Conservation (phyloP, 1,140 invertebrate genomes). For the Orchestia grillus region DNA sequence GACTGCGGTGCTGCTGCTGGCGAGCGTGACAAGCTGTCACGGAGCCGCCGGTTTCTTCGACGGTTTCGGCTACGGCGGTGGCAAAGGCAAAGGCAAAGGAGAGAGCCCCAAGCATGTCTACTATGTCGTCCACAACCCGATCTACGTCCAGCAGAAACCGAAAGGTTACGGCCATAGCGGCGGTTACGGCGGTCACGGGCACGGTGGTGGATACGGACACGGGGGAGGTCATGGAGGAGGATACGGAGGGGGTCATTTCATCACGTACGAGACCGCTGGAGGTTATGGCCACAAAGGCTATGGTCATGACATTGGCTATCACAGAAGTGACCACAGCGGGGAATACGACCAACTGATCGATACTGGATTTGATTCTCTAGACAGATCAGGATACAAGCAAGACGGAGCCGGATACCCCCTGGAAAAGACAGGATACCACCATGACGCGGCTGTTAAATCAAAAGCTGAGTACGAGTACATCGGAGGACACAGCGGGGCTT, state of each 20-base stretch:
- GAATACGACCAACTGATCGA: conserved; percentile 10
- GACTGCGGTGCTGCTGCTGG: neutral
- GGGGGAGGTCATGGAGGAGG: conserved; percentile 25
- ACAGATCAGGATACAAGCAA: conserved; percentile 6
- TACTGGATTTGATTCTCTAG: neutral
- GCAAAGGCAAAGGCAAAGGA: conserved; percentile 58
- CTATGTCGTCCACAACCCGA: conserved; percentile 46
- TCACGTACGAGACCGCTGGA: neutral
- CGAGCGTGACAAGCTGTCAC: neutral
- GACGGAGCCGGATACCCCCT: neutral
- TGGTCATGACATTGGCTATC: conserved; percentile 22
- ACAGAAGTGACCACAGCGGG: conserved; percentile 35
- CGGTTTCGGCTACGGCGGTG: neutral
- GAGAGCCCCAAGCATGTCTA: conserved; percentile 16
- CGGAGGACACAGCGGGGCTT: conserved; percentile 23
- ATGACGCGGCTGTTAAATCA: neutral
- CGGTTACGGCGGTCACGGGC: neutral
- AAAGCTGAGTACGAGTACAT: conserved; percentile 26
- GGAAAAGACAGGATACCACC: neutral
- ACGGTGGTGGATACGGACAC: neutral
- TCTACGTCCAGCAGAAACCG: conserved; percentile 31
- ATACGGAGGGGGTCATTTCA: conserved; percentile 45
- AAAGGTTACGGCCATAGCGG: neutral
- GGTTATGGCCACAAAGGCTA: neutral
- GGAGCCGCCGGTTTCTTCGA: conserved; percentile 18